Evolutionary conservation across 2,113 vertebrate genomes (phyloP), one percentile per base, ranked within the genome.

Genomic region (Ochotona princeps): DNA sequence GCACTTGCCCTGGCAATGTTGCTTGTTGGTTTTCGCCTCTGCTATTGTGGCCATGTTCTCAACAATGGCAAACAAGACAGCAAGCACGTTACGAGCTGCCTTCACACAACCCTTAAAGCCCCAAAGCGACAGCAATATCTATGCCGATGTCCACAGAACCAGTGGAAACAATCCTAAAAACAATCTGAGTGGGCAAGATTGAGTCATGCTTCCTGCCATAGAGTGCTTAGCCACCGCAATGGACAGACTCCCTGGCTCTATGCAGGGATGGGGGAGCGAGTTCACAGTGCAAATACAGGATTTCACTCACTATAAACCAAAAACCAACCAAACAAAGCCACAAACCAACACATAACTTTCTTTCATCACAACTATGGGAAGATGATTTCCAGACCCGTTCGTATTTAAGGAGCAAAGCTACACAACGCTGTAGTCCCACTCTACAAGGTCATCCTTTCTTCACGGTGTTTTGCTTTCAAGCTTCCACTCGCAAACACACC

Each of bases 181-280:
- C 92, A 89, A 91, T 78, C 26, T 72, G 15, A 74, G 15, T 80
- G 49, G 73, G 65, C 49, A 83, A 70, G 92, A 76, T 0, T 38
- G 21, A 73, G 21, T 44, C 32, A 35, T 51, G 9, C 17, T 95
- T 89, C 38, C 7, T 1, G 74, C 10, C 21, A 73, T 44, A 5
- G 73, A 65, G 28, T 76, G n/a, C 89, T 73, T 54, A 54, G 14
- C 7, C 38, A 47, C 47, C 57, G 4, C 17, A 23, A 3, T 20
- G 54, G 44, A 70, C 47, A 86, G 12, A 28, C 10, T 73, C 60
- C 20, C 25, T 1, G 82, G 3, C 74, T 73, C 30, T 20, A 8
- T 8, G 12, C 14, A 38, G 38, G 7, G 26, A 35, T 1, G n/a
- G 60, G 85, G 26, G 20, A 54, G 8, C 1, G 47, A n/a, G 66